Percentiles rank a stretch among this genome's conserved stretches.
phyloP scores from a whole-genome alignment of 2,113 vertebrate genomes.

The Platanista minor region DNA sequence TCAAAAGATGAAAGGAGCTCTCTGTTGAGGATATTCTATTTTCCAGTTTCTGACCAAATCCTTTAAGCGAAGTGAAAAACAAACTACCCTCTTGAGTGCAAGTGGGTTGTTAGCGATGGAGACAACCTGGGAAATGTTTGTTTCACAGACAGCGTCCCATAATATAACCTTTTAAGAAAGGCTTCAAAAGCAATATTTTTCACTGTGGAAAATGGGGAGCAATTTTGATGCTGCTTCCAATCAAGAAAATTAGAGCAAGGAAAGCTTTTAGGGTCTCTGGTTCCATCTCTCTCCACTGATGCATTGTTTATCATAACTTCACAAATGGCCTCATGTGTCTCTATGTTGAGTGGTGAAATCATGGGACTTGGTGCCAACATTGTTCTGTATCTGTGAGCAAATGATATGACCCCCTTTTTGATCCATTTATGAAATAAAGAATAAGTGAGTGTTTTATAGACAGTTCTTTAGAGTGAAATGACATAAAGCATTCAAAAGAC shows the following conservation, averaged over 20 bases:
- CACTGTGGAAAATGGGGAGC: neutral
- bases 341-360: neutral
- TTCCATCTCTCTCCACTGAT: neutral
- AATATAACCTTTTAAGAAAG: neutral
- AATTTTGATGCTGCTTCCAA: neutral
- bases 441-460: neutral
- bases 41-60: constrained; percentile 38
- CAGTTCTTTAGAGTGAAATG: neutral
- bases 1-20: neutral
- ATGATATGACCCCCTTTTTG: neutral
- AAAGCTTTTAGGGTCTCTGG: neutral
- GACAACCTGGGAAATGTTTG: neutral
- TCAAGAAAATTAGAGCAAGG: neutral
- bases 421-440: neutral
- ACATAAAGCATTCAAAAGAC: neutral
- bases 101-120: neutral
- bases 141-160: neutral
- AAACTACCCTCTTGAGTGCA: neutral
- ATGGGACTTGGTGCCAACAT: neutral
- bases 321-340: neutral
- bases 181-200: neutral
- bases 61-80: neutral
- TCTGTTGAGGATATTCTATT: neutral
- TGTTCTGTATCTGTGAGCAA: neutral
- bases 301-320: neutral